A percentile compares a stretch with the other conserved stretches of the same genome.
Conservation (phyloP, 2,113 vertebrate species). For the Coptodon rendalli region DNA sequence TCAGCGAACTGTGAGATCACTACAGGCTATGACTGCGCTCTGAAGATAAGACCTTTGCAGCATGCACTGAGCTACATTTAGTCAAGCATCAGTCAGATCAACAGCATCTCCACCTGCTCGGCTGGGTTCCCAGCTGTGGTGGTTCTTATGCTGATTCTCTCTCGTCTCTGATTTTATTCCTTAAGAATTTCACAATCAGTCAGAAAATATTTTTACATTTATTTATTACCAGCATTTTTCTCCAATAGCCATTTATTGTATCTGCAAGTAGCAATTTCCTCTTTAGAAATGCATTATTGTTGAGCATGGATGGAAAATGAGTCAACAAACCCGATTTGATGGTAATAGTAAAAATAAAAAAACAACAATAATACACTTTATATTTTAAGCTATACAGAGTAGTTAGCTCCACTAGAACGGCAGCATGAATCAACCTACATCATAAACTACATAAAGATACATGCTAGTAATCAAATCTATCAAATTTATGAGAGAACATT, state of each 20-base stretch:
- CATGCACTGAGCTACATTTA: not conserved
- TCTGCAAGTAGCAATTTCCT: not conserved
- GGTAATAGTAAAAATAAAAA: not conserved
- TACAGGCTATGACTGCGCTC: not conserved
- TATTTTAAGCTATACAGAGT: not conserved
- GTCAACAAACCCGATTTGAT: not conserved
- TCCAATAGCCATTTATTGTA: not conserved
- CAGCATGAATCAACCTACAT: not conserved
- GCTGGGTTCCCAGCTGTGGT: not conserved
- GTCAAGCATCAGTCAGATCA: not conserved
- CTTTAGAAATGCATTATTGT: not conserved
- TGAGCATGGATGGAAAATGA: not conserved
- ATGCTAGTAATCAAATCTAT: not conserved
- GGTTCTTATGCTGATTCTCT: not conserved
- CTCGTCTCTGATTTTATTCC: not conserved
- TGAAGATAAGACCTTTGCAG: conserved; percentile 9
- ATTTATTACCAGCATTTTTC: not conserved
- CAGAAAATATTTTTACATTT: not conserved
- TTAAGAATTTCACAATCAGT: not conserved
- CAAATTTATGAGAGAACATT: not conserved
- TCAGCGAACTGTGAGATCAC: not conserved
- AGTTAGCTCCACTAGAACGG: not conserved
- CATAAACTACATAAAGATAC: not conserved
- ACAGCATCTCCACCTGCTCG: not conserved
- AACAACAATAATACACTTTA: not conserved